Evolutionary conservation across 2,113 vertebrate species (phyloP), one percentile per base, ranked within the genome.

Genomic region (Malurus alboscapulatus): DNA sequence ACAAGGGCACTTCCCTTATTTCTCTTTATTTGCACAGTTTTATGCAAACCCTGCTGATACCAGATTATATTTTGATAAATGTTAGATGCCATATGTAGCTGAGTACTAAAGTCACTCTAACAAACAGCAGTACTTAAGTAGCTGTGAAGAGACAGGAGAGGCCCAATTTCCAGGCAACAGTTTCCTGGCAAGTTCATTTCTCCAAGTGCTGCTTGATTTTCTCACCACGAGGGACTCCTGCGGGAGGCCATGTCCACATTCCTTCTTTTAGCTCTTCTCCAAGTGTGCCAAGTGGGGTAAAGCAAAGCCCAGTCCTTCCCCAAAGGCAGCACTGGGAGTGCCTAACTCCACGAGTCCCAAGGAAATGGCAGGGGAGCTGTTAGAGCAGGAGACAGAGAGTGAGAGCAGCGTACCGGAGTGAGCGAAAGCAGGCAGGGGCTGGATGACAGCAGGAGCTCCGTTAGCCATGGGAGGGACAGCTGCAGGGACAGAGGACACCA

Each of bases 381-480:
- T 94, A 94, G 17, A 94, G 95, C 81, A 58, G 82, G 30, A 92
- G 12, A 88, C 90, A 92, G 79, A 92, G 57, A 93, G 55, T 51
- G 63, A 88, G 48, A 76, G 61, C 84, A 47, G 96, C 97, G 11
- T 98, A 99, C 99, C 98, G 96, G 98, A 88, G 97, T 99, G 99
- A 90, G 98, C 97, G 96, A 99, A 99, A 91, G 98, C 98, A 77
- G 98, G 97, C 92, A 99, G 98, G 90, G 99, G 98, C 84, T 98
- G 99, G 94, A 99, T 98, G 92, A 99, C 98, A 59, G 98, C 97
- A 81, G 99, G 98, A 34, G 99, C 97, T 96, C 99, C 99, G 12
- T 99, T 99, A 92, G 99, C 98, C 85, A 99, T 96, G 51, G 99
- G 98, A 76, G 98, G 98, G 85, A 98, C 98, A 59, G 98, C 95